Conservation (phyloP, 2,113 vertebrate species). For the Paramormyrops kingsleyae region DNA sequence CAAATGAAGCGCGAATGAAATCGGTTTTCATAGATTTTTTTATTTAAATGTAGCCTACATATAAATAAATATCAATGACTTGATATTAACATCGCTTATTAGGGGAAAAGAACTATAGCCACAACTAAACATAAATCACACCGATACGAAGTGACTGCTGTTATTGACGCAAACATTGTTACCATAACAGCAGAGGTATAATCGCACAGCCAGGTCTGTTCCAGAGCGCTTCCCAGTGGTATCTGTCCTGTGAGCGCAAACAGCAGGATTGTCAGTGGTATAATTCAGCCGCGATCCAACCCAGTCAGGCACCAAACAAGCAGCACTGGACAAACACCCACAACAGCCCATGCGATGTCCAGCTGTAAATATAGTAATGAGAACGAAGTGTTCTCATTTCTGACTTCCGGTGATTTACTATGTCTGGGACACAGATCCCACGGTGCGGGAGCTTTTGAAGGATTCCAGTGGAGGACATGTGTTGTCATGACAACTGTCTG, state of each 20-base stretch:
- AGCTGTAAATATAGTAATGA: not conserved
- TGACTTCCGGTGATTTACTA: not conserved
- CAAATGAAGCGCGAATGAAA: not conserved
- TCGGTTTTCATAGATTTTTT: not conserved
- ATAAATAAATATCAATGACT: not conserved
- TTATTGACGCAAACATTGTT: not conserved
- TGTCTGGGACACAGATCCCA: not conserved
- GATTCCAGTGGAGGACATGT: not conserved
- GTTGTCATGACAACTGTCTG: slow-evolving; percentile 11
- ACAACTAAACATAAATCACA: not conserved
- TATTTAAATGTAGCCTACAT: not conserved
- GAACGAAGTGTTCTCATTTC: not conserved
- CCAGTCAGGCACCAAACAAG: not conserved
- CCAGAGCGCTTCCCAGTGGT: not conserved
- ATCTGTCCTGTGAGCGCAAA: not conserved
- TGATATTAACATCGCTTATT: not conserved
- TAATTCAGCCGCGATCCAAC: not conserved
- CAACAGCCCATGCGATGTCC: not conserved
- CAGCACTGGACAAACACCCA: not conserved
- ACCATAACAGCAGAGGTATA: not conserved
- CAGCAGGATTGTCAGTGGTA: not conserved
- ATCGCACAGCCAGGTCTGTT: not conserved
- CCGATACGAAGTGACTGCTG: not conserved
- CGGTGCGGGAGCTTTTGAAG: not conserved
- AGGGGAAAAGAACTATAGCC: not conserved